Evolutionary conservation across 2,888 invertebrate genomes (phyloP), one percentile per base, ranked within the genome.

Genomic region (Antheraea assamensis): DNA sequence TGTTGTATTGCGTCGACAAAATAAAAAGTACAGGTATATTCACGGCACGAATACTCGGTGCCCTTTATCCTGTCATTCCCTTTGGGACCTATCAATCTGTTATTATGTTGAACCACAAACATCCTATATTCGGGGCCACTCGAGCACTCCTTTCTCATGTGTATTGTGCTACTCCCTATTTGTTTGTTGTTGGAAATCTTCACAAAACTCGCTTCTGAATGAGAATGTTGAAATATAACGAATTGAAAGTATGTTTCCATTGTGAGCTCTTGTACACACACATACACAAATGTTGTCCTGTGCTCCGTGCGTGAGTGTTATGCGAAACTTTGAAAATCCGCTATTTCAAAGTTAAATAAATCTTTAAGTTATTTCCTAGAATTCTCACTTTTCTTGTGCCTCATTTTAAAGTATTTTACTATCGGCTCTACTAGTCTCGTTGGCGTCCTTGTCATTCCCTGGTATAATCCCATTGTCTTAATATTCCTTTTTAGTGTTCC

Each of bases 21-120:
- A 42, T 42, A 17, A 61, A 61, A 27, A 17, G 27, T 27, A 30
- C 17, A 13, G 1, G 19, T 66, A 21, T 3, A 66, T 66, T 31
- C 17, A 35, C 19, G 1, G 24, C 4, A 27, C 7, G 35, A 66
- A 17, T 31, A 68, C 61, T 61, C 61, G 19, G 19, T n/a, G 19
- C n/a, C 35, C 13, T 68, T 35, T 68, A 68, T 31, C 31, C 66
- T 7, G 35, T 31, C 8, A 21, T 35, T 35, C 66, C 66, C 66
- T 66, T 30, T 35, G 66, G 66, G 8, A 21, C 7, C 10, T 19
- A 68, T 35, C 68, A n/a, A n/a, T 68, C n/a, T 35, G 21, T 21
- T 68, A 68, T 68, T 35, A 21, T 35, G 68, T 68, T n/a, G n/a
- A 35, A 68, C 61, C 30, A 27, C 31, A n/a, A n/a, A 68, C 35